Base-by-base conservation (phyloP, 2,888 invertebrate species). In the Leucozona laternaria region DNA sequence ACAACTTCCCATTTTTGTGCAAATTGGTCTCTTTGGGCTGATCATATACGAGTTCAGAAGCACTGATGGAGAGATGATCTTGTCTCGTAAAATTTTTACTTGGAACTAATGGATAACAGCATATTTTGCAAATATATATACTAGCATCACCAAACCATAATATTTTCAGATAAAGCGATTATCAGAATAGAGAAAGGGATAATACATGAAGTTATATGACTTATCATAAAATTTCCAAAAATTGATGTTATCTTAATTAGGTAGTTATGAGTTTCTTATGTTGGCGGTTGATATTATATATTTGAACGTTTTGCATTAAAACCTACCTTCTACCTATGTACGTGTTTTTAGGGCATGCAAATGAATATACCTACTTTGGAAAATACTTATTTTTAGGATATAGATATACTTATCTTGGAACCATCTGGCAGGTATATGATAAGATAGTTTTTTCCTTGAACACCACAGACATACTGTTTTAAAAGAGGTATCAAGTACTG, bases 1-100 rank as follows among this genome's bases (percentile, higher is more conserved):
- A 31, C 79, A 79, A 34, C 20, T 57, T 62, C 83, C 83, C 83
- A 83, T 83, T 15, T 72, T 53, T 11, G n/a, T 43, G 15, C 3
- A 2, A 20, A 13, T n/a, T 1, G 20, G 20, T 43, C 0, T 15
- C 43, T 43, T 2, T 11, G 5, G 15, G 17, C 20, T 48, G 13
- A 20, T 58, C 68, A 68, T 79, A 13, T 50, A 31, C 0, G 3
- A 17, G 15, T 8, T 20, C 17, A 13, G 5, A 20, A 4, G 13
- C 28, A 22, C 6, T 7, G 17, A 15, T 2, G 22, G 1, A n/a
- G 13, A 76, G 37, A 20, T 58, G 37, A 45, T 57, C 11, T 34
- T 22, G n/a, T 28, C 15, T 31, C 43, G 55, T 20, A 28, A 4
- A 45, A 34, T 17, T 7, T 34, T 17, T 11, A 37, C n/a, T 45